Base-by-base conservation (phyloP, 35 echinoderm and acorn worm species). In the Stichopus chloronotus region DNA sequence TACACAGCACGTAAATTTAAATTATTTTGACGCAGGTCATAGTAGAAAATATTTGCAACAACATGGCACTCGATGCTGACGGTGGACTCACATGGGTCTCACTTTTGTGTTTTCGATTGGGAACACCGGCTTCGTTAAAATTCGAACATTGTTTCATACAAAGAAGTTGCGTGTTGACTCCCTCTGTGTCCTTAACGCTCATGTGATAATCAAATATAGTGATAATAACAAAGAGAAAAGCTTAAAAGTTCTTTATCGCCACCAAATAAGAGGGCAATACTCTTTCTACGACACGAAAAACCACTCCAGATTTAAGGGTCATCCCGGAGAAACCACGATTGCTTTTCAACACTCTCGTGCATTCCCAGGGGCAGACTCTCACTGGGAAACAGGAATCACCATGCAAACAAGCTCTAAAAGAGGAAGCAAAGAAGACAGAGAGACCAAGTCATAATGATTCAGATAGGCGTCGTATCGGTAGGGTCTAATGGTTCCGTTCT, bases 351-450 rank as follows among this genome's bases (percentile, higher is more conserved):
- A 85, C 57, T 58, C 55, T 58, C 56, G 57, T 56, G 14, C 17
- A 85, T 85, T 85, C 82, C 82, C 82, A 85, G 53, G 82, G 82
- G 82, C 55, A 25, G 55, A 30, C 82, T 19, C 82, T 85, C 57
- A 58, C 17, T 58, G 53, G 52, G 24, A 85, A 58, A 53, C 82
- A 56, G 82, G 57, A 59, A 8, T 58, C 20, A 21, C 82, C 82
- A 14, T n/a, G 3, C 11, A 43, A 43, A 43, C 30, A 43, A 43
- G 30, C 30, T 43, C 3, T 43, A 5, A 85, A 85, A 85, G 55
- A 85, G 82, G 55, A 58, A n/a, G 55, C 57, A 21, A 85, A 20
- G 52, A 56, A 58, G n/a, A 85, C 17, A 85, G 55, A 57, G 58
- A 85, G 53, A 85, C 55, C 19, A 85, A 56, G 82, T 58, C 82